Conservation (phyloP, 2,888 invertebrate genomes). For the Lycia hirtaria region DNA sequence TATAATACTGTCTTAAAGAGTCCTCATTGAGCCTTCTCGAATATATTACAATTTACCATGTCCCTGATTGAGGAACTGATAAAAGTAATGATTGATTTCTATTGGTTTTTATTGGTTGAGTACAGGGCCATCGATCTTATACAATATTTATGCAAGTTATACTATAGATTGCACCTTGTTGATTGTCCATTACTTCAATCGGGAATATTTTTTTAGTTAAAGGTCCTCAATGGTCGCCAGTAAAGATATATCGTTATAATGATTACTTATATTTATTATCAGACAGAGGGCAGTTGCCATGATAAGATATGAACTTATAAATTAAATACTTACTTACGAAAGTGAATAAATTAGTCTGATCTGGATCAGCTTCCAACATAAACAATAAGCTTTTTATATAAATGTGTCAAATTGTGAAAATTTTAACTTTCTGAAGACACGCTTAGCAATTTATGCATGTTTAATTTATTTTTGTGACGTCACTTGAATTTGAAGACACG, state of each 20-base stretch:
- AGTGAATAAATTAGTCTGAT: too few relatives aligned
- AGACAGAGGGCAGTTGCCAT: not conserved
- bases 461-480: too few relatives aligned
- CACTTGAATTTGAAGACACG: too few relatives aligned
- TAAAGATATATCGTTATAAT: slow-evolving; percentile 6
- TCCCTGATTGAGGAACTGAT: slow-evolving; percentile 30
- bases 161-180: slow-evolving; percentile 2
- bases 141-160: slow-evolving; percentile 14
- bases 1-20: not conserved
- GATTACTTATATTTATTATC: not conserved
- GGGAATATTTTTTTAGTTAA: not conserved
- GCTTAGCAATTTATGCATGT: too few relatives aligned
- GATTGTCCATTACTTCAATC: not conserved
- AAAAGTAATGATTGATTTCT: slow-evolving; percentile 4
- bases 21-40: slow-evolving; percentile 1
- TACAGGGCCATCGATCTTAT: slow-evolving; percentile 19
- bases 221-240: not conserved
- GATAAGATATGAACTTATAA: too few relatives aligned
- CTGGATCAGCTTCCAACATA: too few relatives aligned
- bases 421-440: too few relatives aligned
- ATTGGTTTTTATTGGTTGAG: slow-evolving; percentile 21
- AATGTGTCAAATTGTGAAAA: too few relatives aligned
- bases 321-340: too few relatives aligned
- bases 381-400: too few relatives aligned
- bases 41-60: not conserved